phyloP scores from a whole-genome alignment of 1,140 invertebrate species.

The Drosophila sproati region DNA sequence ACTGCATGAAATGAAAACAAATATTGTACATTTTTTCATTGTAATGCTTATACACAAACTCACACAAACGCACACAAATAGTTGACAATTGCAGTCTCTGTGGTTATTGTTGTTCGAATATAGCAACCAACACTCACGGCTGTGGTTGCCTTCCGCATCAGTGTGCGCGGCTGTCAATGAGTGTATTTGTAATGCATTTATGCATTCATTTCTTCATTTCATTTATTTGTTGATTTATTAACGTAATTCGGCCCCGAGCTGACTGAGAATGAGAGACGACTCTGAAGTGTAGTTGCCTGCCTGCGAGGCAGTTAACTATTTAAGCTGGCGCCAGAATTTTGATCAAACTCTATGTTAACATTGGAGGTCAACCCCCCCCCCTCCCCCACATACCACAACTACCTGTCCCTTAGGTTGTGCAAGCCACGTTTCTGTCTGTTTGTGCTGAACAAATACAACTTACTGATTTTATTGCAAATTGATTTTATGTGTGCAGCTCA shows the following conservation, averaged over 20 bases:
- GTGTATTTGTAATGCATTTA: slow-evolving; percentile 55
- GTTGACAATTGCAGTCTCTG: slow-evolving; percentile 24
- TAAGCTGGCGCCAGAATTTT: slow-evolving; percentile 5
- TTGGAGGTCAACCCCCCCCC: background rate
- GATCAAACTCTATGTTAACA: background rate
- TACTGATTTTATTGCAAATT: slow-evolving; percentile 82
- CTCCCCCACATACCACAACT: background rate
- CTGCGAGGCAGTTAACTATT: slow-evolving; percentile 12
- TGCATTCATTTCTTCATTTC: slow-evolving; percentile 48
- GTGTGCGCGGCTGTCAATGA: slow-evolving; percentile 39
- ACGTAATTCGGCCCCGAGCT: slow-evolving; percentile 8
- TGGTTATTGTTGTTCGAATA: slow-evolving; percentile 22
- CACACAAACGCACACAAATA: slow-evolving; percentile 8
- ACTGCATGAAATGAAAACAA: slow-evolving; percentile 80
- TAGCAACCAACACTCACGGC: slow-evolving; percentile 34
- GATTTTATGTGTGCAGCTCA: slow-evolving; percentile 78
- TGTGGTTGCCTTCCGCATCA: slow-evolving; percentile 53
- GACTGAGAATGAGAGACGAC: background rate
- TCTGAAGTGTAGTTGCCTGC: background rate
- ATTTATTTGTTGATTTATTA: slow-evolving; percentile 52
- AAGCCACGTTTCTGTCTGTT: slow-evolving; percentile 28
- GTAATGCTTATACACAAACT: slow-evolving; percentile 40
- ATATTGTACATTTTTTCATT: slow-evolving; percentile 77
- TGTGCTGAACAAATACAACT: slow-evolving; percentile 74
- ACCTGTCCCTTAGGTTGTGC: background rate